Evolutionary conservation across 2,888 invertebrate genomes (phyloP).

Genomic region (Osmoderma eremita): DNA sequence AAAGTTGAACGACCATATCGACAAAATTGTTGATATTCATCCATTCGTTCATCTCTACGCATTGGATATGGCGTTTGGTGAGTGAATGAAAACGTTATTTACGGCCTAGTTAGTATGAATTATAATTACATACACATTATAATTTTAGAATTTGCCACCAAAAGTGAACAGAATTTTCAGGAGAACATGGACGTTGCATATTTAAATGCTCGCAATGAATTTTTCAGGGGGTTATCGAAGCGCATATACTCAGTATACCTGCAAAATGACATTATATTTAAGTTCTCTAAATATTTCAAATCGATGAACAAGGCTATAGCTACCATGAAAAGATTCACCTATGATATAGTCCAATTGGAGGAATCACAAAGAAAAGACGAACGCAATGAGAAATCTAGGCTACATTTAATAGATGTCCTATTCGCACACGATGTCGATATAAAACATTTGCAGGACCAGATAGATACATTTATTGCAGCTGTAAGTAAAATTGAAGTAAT

Average conservation of each 20-base stretch:
- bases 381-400: slow-evolving; percentile 7
- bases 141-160: slow-evolving; percentile 45
- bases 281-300: slow-evolving; percentile 42
- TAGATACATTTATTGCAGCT: slow-evolving; percentile 48
- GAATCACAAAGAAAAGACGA: slow-evolving; percentile 29
- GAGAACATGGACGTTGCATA: slow-evolving; percentile 41
- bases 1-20: slow-evolving; percentile 10
- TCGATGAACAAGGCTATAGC: slow-evolving; percentile 39
- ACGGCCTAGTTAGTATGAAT: background rate
- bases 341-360: slow-evolving; percentile 36
- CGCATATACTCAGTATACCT: slow-evolving; percentile 45
- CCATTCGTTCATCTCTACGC: slow-evolving; percentile 10
- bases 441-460: slow-evolving; percentile 46
- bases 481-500: slow-evolving; percentile 39
- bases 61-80: slow-evolving; percentile 30
- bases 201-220: slow-evolving; percentile 37
- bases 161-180: slow-evolving; percentile 41
- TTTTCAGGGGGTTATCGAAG: slow-evolving; percentile 40
- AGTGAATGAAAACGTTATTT: background rate
- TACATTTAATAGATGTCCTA: slow-evolving; percentile 42
- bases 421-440: slow-evolving; percentile 21
- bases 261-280: slow-evolving; percentile 42
- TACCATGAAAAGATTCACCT: slow-evolving; percentile 40
- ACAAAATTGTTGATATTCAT: slow-evolving; percentile 23
- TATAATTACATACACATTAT: background rate